A percentile compares a stretch with the other conserved stretches of the same genome.
Conservation (phyloP, 2,888 invertebrate species). For the Torymus texanus region DNA sequence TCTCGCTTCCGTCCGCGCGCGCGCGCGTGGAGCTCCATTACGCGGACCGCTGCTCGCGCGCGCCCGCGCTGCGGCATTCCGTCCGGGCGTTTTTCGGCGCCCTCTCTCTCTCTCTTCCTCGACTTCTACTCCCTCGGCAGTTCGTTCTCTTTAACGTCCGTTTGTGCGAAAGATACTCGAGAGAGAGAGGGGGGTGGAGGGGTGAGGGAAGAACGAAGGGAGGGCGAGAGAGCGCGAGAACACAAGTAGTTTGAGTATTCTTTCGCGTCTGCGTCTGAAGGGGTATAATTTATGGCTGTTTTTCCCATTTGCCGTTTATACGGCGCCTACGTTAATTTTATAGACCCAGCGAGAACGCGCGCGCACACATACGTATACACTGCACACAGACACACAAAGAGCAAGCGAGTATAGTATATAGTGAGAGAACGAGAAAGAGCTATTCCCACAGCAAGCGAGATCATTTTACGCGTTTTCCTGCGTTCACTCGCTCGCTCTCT, state of each 20-base stretch:
- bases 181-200: neutral
- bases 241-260: conserved; percentile 50
- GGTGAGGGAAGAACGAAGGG: neutral
- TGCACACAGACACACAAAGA: neutral
- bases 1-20: conserved; percentile 4
- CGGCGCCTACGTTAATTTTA: conserved; percentile 55
- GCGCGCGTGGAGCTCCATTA: conserved; percentile 36
- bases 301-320: conserved; percentile 52
- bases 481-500: neutral
- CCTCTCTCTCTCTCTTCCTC: neutral
- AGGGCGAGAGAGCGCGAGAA: conserved; percentile 18
- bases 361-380: neutral
- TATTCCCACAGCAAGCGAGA: neutral
- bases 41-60: conserved; percentile 31
- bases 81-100: conserved; percentile 25
- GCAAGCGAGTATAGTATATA: neutral
- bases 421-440: conserved; percentile 10
- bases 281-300: conserved; percentile 52
- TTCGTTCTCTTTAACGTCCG: conserved; percentile 37
- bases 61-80: conserved; percentile 6
- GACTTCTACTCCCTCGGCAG: neutral
- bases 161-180: conserved; percentile 30
- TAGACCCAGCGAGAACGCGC: conserved; percentile 20
- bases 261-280: conserved; percentile 51
- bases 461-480: conserved; percentile 29